Base-by-base conservation (phyloP, 2,888 invertebrate genomes). In the Onchidella celtica region DNA sequence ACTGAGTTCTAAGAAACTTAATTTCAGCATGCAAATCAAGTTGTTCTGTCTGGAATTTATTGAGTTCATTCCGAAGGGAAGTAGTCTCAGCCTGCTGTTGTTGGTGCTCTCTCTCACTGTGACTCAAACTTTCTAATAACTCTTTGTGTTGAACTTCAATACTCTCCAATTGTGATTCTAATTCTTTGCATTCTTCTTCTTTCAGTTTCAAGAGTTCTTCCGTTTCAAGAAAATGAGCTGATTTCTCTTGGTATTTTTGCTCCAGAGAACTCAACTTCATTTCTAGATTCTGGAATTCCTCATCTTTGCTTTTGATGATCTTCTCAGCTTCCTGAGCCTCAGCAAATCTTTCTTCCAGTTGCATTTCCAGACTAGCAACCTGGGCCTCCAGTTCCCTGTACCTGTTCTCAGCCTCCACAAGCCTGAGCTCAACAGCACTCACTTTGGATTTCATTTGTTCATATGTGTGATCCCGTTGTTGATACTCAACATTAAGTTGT, bases 371-470 rank as follows among this genome's bases (percentile, higher is more conserved):
- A 29, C 81, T 81, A 29, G 70, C 75, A 63, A 69, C 61, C 40
- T 63, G 68, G 27, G 75, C 75, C 47, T 81, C 81, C 47, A 81
- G 59, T 57, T 81, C 75, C 38, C 75, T 55, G 69, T 70, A 69
- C 34, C 76, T 69, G 57, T 81, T 75, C 75, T 81, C 81, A 69
- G 76, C 81, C 27, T 81, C 70, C 57, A 47, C 40, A 40, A 81
- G 76, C 66, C 47, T 75, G 3, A 69, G 69, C 70, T 81, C 47
- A 2, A 55, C 61, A 47, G 59, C 59, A 47, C 75, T 47, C 47
- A 76, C 69, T 32, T 76, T 69, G 17, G 57, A 68, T 55, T 81
- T 63, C 24, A 70, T 9, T 11, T 68, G 68, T 24, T 69, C 61
- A 21, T 32, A 38, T 21, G 66, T 70, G 36, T 69, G 32, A 38